These are phyloP conservation scores for Acronicta alni DNA, from an alignment of 2,888 invertebrate genomes.

Conservation along the genomic window DNA sequence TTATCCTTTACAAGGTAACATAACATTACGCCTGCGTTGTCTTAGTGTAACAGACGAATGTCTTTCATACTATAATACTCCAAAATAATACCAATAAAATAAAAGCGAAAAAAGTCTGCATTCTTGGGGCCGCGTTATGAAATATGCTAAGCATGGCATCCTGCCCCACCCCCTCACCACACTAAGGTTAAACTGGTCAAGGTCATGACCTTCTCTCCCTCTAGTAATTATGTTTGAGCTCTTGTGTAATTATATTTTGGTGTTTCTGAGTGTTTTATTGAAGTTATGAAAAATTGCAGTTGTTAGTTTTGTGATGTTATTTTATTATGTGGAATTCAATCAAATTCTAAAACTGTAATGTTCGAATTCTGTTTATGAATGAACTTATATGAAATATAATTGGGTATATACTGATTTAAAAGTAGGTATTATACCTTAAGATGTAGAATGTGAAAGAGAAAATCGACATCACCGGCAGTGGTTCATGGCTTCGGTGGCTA, in stretches of 20 bases:
- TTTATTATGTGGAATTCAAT: background rate
- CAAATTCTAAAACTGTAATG: background rate
- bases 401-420: background rate
- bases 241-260: conserved; percentile 1
- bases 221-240: background rate
- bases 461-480: too few species aligned
- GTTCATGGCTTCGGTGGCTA: too few species aligned
- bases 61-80: background rate
- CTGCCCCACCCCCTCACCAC: conserved; percentile 7
- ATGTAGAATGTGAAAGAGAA: too few species aligned
- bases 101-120: conserved; percentile 5
- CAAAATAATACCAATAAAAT: conserved; percentile 23
- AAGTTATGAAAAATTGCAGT: background rate
- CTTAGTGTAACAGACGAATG: too few species aligned
- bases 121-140: conserved; percentile 18
- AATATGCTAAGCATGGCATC: conserved; percentile 44
- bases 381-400: background rate
- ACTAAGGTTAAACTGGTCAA: conserved; percentile 12
- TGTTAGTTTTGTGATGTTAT: background rate
- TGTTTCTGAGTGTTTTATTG: background rate
- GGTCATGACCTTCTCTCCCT: background rate
- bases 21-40: too few species aligned
- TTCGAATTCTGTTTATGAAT: background rate
- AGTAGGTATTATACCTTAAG: too few species aligned
- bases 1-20: too few species aligned